These are phyloP conservation scores for Enteromius paludinosus DNA, from an alignment of 2,797 vertebrate species.

Conservation along the genomic window DNA sequence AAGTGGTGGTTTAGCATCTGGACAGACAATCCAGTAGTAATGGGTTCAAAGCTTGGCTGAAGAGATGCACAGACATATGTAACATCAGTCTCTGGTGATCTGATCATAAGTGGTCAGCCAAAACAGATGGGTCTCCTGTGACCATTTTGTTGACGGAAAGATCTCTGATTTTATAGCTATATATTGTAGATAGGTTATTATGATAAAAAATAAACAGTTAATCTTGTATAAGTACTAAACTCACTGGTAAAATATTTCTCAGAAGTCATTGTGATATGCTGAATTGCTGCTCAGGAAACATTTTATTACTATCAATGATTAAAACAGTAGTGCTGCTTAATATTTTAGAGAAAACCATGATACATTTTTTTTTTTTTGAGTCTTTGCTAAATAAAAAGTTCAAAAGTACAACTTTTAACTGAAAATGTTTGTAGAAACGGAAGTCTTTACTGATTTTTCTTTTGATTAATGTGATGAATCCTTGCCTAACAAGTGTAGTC, in stretches of 20 bases:
- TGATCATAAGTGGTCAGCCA: neutral
- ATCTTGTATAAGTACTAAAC: neutral
- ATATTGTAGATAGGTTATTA: neutral
- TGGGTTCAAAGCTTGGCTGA: conserved; percentile 2
- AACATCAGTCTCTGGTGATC: neutral
- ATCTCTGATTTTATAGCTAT: conserved; percentile 6
- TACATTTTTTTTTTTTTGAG: neutral
- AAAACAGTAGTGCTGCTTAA: neutral
- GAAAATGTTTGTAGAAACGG: neutral
- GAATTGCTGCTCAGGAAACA: neutral
- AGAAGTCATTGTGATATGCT: neutral
- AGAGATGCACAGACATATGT: conserved; percentile 14
- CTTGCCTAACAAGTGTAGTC: no score
- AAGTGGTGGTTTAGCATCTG: conserved; percentile 4
- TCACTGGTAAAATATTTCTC: neutral
- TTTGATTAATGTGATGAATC: neutral
- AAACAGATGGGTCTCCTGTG: neutral
- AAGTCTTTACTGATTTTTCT: neutral
- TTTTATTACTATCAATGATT: no score
- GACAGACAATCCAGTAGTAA: conserved; percentile 3
- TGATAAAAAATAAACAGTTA: neutral
- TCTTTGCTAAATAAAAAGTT: neutral
- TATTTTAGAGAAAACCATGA: neutral
- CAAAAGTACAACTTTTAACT: neutral
- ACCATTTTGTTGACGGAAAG: neutral